Conservation (phyloP, 1,140 invertebrate species). For the Zaprionus africanus region DNA sequence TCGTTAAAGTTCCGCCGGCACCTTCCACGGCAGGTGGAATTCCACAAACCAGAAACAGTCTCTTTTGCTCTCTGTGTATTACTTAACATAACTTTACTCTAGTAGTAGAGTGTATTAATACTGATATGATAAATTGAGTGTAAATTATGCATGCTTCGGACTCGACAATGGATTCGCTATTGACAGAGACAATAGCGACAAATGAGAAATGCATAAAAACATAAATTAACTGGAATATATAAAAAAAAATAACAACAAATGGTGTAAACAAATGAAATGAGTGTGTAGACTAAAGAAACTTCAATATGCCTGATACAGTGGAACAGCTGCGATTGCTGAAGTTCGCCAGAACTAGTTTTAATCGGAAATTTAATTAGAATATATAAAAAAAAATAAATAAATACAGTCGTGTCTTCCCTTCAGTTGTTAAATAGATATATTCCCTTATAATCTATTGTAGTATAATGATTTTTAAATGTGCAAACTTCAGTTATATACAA, state of each 20-base stretch:
- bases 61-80: conserved; percentile 42
- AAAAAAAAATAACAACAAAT: conserved; percentile 12
- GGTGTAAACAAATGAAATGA: neutral
- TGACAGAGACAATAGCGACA: conserved; percentile 36
- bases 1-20: conserved; percentile 22
- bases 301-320: neutral
- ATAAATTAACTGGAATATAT: conserved; percentile 21
- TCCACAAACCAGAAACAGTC: neutral
- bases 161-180: conserved; percentile 53
- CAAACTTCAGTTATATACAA: too few species aligned
- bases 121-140: conserved; percentile 3
- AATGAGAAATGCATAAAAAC: conserved; percentile 22
- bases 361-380: too few species aligned
- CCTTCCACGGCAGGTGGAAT: conserved; percentile 10
- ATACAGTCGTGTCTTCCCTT: too few species aligned
- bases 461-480: too few species aligned
- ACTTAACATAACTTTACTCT: conserved; percentile 23
- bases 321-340: neutral
- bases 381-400: too few species aligned
- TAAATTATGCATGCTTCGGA: conserved; percentile 69
- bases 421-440: too few species aligned
- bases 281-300: neutral
- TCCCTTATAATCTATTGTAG: too few species aligned
- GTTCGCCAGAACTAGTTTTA: too few species aligned
- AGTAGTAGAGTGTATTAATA: neutral